Evolutionary conservation across 2,888 invertebrate genomes (phyloP), one percentile per base, ranked within the genome.

Genomic region (Rotaria socialis): DNA sequence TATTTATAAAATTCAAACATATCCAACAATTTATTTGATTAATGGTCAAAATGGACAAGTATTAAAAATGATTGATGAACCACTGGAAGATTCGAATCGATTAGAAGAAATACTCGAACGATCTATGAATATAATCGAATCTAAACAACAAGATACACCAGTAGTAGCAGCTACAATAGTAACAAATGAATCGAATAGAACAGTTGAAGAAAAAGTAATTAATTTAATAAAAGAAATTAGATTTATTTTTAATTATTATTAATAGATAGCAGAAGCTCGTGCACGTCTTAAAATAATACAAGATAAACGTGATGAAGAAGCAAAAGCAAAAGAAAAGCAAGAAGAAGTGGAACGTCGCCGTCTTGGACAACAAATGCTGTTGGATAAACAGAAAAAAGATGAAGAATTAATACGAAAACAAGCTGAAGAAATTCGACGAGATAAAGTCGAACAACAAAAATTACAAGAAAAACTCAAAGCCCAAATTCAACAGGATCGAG

Each of bases 401-500:
- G 95, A 96, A 7, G 93, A 94, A 88, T 94, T 95, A 89, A 89
- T 94, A 86, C 94, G 94, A 89, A 93, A 94, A 89, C 90, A 94
- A 88, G 93, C 93, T 90, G 94, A 94, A 88, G 94, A 95, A 87
- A 92, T 94, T 84, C 93, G 94, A 89, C 94, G 93, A 87, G 95
- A 95, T 89, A 94, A 94, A 89, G 92, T 94, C 88, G 95, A 94
- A 88, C 94, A 95, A 89, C 93, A 94, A 88, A 92, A 93, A 19
- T 95, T 94, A 0, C 92, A 94, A 19, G 94, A 96, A 88, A 93
- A 94, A 85, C 94, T 96, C 35, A 92, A 94, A 87, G 94, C 94
- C 86, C 95, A 96, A 91, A 96, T 96, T 87, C 95, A 94, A 0
- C 94, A 94, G 90, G 96, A 96, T 91, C 94, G 95, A 41, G 87